Evolutionary conservation across 2,888 invertebrate genomes (phyloP).

Genomic region (Seira musarum): DNA sequence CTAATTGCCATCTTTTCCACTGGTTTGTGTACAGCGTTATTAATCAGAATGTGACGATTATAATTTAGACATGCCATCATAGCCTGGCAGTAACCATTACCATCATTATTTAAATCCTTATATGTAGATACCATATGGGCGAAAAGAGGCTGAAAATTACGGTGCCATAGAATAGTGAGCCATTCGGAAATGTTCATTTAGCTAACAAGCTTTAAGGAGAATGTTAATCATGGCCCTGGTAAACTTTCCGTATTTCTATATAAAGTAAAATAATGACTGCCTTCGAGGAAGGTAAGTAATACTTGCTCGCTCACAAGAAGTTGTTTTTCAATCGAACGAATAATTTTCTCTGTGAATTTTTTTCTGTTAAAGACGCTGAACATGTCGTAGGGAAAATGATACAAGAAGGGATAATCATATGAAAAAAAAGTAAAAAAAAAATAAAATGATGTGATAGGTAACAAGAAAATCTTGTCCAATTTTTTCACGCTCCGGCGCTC

Average conservation of each 20-base stretch:
- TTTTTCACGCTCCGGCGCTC: slow-evolving; percentile 37
- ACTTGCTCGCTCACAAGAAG: not conserved
- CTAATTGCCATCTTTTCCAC: not conserved
- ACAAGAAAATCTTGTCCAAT: slow-evolving; percentile 26
- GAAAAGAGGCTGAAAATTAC: not conserved
- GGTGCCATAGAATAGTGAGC: not conserved
- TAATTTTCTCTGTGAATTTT: not conserved
- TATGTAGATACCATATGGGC: not conserved
- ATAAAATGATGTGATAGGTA: slow-evolving; percentile 16
- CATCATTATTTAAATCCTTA: not conserved
- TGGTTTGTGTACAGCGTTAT: not conserved
- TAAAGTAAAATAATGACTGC: slow-evolving; percentile 15
- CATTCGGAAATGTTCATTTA: slow-evolving; percentile 8
- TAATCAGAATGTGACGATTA: slow-evolving; percentile 9
- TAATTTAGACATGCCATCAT: slow-evolving; percentile 12
- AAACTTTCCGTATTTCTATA: not conserved
- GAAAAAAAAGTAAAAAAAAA: not conserved
- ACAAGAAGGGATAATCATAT: too few relatives aligned
- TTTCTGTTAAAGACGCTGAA: too few relatives aligned
- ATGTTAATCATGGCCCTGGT: not conserved
- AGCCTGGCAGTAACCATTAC: not conserved
- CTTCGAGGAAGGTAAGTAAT: not conserved
- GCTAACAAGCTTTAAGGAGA: slow-evolving; percentile 10
- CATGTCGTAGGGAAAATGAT: slow-evolving; percentile 3
- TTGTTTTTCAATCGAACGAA: not conserved